These are phyloP conservation scores for Cricetomys ansorgei DNA, from an alignment of 2,113 vertebrate species.

Conservation along the genomic window DNA sequence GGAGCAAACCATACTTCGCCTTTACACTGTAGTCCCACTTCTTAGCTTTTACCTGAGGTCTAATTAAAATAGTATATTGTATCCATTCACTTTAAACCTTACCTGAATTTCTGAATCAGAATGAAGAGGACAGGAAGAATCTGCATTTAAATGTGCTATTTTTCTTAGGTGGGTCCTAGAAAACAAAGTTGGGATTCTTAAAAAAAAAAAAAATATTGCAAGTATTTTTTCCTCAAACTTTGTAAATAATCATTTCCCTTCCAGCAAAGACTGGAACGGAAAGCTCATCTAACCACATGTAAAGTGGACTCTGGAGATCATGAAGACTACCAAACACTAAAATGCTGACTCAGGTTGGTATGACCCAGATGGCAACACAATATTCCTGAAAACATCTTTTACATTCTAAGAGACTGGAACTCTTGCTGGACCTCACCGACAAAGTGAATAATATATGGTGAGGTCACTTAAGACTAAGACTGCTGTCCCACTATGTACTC, in stretches of 20 bases:
- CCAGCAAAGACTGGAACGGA: background rate
- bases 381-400: background rate
- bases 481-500: background rate
- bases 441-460: background rate
- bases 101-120: slow-evolving; percentile 95
- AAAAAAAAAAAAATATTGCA: background rate
- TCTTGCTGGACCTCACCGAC: background rate
- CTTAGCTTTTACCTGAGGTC: slow-evolving; percentile 25
- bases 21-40: background rate
- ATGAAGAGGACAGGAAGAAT: slow-evolving; percentile 87
- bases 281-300: background rate
- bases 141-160: slow-evolving; percentile 71
- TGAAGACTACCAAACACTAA: slow-evolving; percentile 20
- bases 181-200: slow-evolving; percentile 67
- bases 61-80: background rate
- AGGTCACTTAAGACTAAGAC: background rate
- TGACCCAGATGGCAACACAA: too few relatives aligned
- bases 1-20: background rate
- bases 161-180: slow-evolving; percentile 82
- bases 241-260: slow-evolving; percentile 44
- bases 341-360: background rate
- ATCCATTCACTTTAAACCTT: slow-evolving; percentile 56
- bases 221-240: background rate
- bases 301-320: background rate
- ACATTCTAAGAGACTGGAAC: background rate